Base-by-base conservation (phyloP, 2,888 invertebrate species). In the Pandemis heparana region DNA sequence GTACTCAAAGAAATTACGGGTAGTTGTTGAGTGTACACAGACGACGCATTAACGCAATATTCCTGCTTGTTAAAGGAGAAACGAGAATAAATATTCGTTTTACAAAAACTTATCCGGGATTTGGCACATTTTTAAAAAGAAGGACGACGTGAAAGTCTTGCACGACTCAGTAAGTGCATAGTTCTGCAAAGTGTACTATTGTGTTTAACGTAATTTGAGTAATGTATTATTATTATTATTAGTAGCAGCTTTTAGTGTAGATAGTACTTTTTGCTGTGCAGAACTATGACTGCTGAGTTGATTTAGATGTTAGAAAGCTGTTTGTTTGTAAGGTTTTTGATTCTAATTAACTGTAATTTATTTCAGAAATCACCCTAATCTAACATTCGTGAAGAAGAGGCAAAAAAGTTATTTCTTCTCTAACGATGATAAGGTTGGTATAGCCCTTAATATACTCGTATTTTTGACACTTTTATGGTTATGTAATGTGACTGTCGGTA, bases 81-180 rank as follows among this genome's bases (percentile, higher is more conserved):
- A 81, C 75, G 87, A 88, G 80, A 92, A 86, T 79, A 56, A 56
- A 56, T 90, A 91, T 81, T 85, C 88, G 70, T 93, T 92, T 83
- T 92, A 92, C 88, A 94, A 92, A 91, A 92, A 93, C 82, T 78
- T 92, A 72, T 92, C 93, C 63, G 92, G 92, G 71, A 92, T 92
- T 82, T 93, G 93, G 92, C 87, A 92, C 84, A 92, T 93, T 75
- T 94, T 94, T 90, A 92, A 92, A 85, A 87, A 81, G 85, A 90
- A 85, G 82, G 85, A 88, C 60, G 75, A 82, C 5, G 75, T 83
- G 67, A 82, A 79, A 81, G 75, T 71, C 59, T 70, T 32, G 69
- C 76, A 71, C 71, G 70, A 65, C 81, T 82, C 85, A 88, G 94
- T 94, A 91, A 94, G 94, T 93, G 94, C 94, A 94, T 94, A 90